phyloP scores from a whole-genome alignment of 2,113 vertebrate genomes.

The Myotis brandtii region DNA sequence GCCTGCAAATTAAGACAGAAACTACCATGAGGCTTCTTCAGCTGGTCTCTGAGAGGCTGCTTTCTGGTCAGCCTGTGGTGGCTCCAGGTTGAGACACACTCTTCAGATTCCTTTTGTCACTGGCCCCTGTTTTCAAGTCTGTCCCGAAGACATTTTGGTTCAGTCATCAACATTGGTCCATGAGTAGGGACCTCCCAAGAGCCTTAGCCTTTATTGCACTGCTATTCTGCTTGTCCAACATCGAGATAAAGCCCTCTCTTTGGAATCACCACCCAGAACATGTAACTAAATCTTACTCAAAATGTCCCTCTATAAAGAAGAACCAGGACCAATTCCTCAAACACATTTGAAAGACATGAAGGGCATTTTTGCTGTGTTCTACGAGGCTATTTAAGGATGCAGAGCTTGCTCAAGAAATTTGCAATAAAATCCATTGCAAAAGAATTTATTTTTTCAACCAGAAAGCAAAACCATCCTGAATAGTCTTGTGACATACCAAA shows the following conservation, averaged over 20 bases:
- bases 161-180: not conserved
- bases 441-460: not conserved
- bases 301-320: not conserved
- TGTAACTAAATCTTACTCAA: not conserved
- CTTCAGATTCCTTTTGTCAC: not conserved
- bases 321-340: not conserved
- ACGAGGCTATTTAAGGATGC: not conserved
- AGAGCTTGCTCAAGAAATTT: not conserved
- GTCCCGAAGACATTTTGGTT: not conserved
- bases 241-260: not conserved
- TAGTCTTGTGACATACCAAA: not conserved
- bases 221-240: not conserved
- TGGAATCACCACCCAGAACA: not conserved
- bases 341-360: not conserved
- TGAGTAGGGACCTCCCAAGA: not conserved
- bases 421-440: not conserved
- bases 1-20: not conserved
- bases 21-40: fast-evolving
- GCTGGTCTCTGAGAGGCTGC: not conserved
- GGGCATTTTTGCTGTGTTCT: not conserved
- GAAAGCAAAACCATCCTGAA: not conserved
- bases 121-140: not conserved
- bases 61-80: not conserved
- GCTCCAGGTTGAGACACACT: not conserved
- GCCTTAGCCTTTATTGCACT: not conserved